Evolutionary conservation across 2,888 invertebrate genomes (phyloP), one percentile per base, ranked within the genome.

Genomic region (Achlya flavicornis): DNA sequence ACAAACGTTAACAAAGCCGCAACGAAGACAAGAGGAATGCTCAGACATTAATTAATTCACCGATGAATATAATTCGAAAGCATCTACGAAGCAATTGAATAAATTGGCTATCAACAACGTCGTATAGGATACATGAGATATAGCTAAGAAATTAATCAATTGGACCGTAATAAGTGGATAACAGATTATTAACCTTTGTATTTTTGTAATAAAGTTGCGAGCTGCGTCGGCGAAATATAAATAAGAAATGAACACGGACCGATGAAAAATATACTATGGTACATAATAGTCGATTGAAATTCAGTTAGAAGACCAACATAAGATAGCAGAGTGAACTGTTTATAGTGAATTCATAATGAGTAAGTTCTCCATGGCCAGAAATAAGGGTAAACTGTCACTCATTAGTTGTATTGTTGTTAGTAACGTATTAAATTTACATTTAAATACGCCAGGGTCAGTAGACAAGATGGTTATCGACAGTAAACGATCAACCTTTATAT

Each of bases 1-100:
- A 6, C 46, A 16, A 53, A 53, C 53, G 53, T 53, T 19, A 53
- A 10, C 53, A 53, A 53, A 53, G 19, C 53, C 53, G 53, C 53
- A 53, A 53, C 53, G 19, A 10, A 53, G 53, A 53, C 53, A 53
- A 53, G 53, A 53, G 19, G 16, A 53, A 53, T 19, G 10, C 53
- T 10, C 19, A 53, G 53, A 53, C 19, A 53, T 16, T 19, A 53
- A 53, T 53, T 53, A 5, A 53, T 53, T 19, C 53, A n/a, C 16
- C 53, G 53, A 53, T 53, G 53, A 53, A 53, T 46, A 46, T 46
- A 46, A 43, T 53, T 19, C 16, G n/a, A 53, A 53, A 53, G 19
- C 19, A 53, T 19, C 53, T 53, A 0, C 16, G 53, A 53, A 53
- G 16, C 53, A 53, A 19, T n/a, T 10, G 53, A 53, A 53, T 53